Conservation (phyloP, 2,113 vertebrate species). For the Myrmophylax atrothorax region DNA sequence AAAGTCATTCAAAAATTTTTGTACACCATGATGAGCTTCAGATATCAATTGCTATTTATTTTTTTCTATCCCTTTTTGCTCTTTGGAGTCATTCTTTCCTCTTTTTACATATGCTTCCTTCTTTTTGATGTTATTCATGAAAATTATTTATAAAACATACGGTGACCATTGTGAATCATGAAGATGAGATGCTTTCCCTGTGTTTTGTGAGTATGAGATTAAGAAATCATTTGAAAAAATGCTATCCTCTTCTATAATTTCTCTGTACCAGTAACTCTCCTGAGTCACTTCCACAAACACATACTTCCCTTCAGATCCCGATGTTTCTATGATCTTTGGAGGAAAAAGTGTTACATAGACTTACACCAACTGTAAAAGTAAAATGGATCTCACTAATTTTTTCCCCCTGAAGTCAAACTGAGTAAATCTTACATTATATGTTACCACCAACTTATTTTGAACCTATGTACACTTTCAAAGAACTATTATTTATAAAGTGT, state of each 20-base stretch:
- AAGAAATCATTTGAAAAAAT: neutral
- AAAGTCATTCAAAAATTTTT: neutral
- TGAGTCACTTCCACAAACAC: neutral
- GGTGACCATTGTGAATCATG: neutral
- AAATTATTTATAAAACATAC: neutral
- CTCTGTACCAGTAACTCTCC: neutral
- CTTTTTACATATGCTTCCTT: neutral
- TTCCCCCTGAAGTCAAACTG: rapidly evolving
- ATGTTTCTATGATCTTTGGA: neutral
- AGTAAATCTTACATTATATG: neutral
- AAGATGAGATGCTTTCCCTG: neutral
- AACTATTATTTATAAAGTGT: neutral
- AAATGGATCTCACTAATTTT: neutral
- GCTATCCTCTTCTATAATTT: neutral
- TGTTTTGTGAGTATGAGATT: neutral
- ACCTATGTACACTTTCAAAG: neutral
- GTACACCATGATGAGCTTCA: neutral
- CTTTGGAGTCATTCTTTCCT: neutral
- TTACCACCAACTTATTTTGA: neutral
- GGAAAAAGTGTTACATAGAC: rapidly evolving
- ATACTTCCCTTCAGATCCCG: neutral
- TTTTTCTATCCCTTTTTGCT: neutral
- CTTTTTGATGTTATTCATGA: neutral
- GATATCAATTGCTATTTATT: neutral
- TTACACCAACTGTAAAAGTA: neutral